Evolutionary conservation across 2,113 vertebrate genomes (phyloP), one percentile per base, ranked within the genome.

Genomic region (Gila orcuttii): DNA sequence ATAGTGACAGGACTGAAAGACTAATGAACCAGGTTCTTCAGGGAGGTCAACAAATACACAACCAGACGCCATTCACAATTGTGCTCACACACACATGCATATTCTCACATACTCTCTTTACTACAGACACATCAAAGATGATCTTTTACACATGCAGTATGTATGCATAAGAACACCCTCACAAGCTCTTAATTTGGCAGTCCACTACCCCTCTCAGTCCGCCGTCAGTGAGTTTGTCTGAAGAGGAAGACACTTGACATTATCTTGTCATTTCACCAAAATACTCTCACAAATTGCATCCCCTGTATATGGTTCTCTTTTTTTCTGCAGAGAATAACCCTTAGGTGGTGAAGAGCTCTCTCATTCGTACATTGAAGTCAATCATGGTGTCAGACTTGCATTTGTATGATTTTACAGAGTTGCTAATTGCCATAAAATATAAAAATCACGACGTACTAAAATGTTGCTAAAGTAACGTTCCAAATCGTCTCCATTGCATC

Each of bases 191-290:
- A 81, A 81, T 81, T 64, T 64, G 59, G 15, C 45, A 82, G 47
- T 52, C 42, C 50, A 36, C 64, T 50, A 33, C 21, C 45, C 62
- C 19, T 69, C 10, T 33, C 33, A 42, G 33, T 62, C n/a, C 0
- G 15, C 17, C 8, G 3, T 13, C 47, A 15, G 21, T 39, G 36
- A 62, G 79, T 47, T 31, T 76, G 15, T 52, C 21, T 62, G 52
- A 79, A 79, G 77, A 79, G 52, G 66, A 86, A 74, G 25, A 82
- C 85, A 75, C 36, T 73, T 74, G 85, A 86, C 85, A 82, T 86
- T 82, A 36, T 62, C 79, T 60, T 79, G 52, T 62, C 52, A 28
- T 60, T 23, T 25, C 2, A 21, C 25, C 12, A 80, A 33, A 28
- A 21, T 13, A 23, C 62, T 68, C 25, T 33, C 60, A 50, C 19